Evolutionary conservation across 2,113 vertebrate species (phyloP), one percentile per base, ranked within the genome.

Genomic region (Zosterops japonicus): DNA sequence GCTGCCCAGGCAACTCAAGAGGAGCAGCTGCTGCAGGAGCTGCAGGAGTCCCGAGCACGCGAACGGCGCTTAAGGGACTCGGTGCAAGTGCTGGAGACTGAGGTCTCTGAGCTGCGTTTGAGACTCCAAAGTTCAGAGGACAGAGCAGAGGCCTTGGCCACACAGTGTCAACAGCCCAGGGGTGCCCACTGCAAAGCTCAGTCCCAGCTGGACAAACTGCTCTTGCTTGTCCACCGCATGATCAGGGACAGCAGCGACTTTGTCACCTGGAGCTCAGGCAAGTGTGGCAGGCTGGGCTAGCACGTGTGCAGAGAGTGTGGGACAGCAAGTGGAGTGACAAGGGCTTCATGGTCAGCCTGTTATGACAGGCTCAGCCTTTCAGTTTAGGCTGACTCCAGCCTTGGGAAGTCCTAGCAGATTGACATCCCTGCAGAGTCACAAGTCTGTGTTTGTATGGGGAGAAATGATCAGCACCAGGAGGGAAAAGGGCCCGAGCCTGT

Each of bases 181-280:
- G 41, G 56, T 10, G 93, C 83, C 75, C 76, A 12, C 25, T 9
- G 53, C 24, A 76, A 95, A 35, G 94, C 96, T 22, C 96, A 47
- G 8, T 90, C 96, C 41, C 97, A 97, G 96, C 93, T 98, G 80
- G 92, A 94, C 44, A 96, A 89, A 36, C 92, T 98, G 83, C 74
- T 13, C 39, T 82, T 89, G n/a, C 77, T 87, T 72, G 93, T 98
- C 29, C 92, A 95, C 47, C 55, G 14, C 46, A 11, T 74, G 33
- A n/a, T 96, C 68, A 87, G 93, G 55, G 89, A 79, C 42, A 71
- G 76, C 27, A 96, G 92, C 52, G 86, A 95, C 52, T 56, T 35
- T 5, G 61, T 35, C 64, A 18, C 80, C 5, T n/a, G 52, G 60
- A 86, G 28, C 42, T 87, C 93, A 90, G 87, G 94, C 56, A 41